phyloP scores from a whole-genome alignment of 2,797 vertebrate species.

The Podargus strigoides region DNA sequence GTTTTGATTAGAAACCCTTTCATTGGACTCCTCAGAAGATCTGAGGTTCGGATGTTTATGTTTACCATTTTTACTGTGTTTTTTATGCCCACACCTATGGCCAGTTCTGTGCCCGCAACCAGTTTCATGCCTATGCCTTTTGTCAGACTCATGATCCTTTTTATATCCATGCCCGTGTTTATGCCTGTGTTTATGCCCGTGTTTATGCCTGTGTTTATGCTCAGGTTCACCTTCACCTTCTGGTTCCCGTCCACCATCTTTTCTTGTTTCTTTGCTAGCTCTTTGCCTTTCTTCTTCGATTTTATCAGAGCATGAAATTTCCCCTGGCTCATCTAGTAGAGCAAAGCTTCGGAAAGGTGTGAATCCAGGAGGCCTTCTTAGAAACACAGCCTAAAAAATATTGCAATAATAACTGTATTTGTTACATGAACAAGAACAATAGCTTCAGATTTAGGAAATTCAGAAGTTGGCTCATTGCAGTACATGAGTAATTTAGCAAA shows the following conservation, averaged over 20 bases:
- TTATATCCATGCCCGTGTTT: background rate
- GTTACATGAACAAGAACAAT: background rate
- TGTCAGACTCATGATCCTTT: background rate
- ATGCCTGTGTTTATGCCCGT: background rate
- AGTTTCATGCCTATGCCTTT: background rate
- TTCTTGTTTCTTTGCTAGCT: background rate
- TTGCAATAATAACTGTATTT: background rate
- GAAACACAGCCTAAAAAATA: background rate
- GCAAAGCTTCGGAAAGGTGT: conserved; percentile 52
- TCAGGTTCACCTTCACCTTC: background rate
- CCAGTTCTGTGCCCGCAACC: background rate
- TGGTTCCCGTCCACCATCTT: background rate
- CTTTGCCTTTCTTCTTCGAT: background rate
- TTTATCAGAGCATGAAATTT: background rate
- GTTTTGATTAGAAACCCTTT: conserved; percentile 49
- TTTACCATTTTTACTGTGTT: conserved; percentile 30
- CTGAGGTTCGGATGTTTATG: background rate
- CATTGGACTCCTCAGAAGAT: conserved; percentile 75
- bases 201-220: background rate
- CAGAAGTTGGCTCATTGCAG: background rate
- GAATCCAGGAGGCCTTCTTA: conserved; percentile 70
- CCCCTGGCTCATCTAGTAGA: fast-evolving
- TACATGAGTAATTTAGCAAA: background rate
- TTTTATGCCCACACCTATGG: conserved; percentile 25
- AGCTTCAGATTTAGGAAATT: background rate